A percentile compares a stretch with the other conserved stretches of the same genome.
These are phyloP conservation scores for Pterophyllum scalare DNA, from an alignment of 2,113 vertebrate genomes.

Conservation along the genomic window DNA sequence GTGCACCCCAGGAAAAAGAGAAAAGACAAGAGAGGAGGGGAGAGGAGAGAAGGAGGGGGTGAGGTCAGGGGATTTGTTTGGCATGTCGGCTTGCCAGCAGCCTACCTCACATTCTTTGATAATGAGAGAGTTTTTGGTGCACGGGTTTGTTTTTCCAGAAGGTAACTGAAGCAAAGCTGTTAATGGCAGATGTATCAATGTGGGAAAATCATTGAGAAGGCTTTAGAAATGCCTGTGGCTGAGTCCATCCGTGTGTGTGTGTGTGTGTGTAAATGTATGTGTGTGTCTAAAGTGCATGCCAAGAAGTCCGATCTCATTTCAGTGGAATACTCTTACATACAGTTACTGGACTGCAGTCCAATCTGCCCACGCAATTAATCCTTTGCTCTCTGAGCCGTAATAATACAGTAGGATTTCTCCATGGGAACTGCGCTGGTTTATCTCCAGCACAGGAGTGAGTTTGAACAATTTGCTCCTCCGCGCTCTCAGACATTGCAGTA, in stretches of 20 bases:
- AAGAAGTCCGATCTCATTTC: conserved; percentile 63
- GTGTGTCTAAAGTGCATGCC: conserved; percentile 19
- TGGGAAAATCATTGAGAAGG: conserved; percentile 52
- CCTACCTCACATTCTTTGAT: conserved; percentile 33
- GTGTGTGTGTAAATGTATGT: not conserved
- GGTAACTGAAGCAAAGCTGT: conserved; percentile 25
- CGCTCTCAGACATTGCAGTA: not conserved
- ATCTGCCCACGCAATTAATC: conserved; percentile 62
- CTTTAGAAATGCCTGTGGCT: conserved; percentile 37
- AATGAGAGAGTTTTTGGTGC: conserved; percentile 34
- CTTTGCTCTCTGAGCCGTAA: conserved; percentile 32
- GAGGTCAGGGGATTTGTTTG: not conserved
- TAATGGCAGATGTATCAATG: conserved; percentile 49
- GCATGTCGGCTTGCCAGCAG: conserved; percentile 17
- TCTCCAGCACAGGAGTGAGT: not conserved
- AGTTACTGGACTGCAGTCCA: conserved; percentile 35
- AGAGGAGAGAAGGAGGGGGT: not conserved
- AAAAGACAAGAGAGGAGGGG: not conserved
- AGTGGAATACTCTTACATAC: conserved; percentile 66
- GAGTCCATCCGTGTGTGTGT: conserved; percentile 4
- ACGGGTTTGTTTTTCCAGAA: conserved; percentile 42
- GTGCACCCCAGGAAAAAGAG: not conserved
- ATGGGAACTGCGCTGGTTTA: conserved; percentile 22
- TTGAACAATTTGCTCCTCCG: not conserved
- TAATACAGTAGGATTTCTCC: conserved; percentile 27